Conservation (phyloP, 2,113 vertebrate genomes). For the Phoenicopterus ruber region DNA sequence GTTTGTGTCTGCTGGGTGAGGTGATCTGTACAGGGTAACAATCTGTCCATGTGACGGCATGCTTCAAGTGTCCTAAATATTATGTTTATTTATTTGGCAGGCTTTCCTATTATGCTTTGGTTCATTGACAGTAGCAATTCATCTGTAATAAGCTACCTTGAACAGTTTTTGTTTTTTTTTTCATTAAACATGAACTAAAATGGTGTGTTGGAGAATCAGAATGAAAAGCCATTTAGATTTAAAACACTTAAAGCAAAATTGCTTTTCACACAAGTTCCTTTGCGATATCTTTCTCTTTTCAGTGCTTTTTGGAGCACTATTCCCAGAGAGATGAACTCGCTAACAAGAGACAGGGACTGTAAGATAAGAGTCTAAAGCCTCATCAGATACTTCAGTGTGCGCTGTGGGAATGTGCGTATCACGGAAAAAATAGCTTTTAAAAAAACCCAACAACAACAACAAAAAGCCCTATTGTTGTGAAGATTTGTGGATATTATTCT, state of each 20-base stretch:
- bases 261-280: neutral
- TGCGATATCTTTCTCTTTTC: neutral
- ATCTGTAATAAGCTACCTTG: neutral
- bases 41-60: constrained; percentile 7
- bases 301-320: neutral
- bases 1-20: neutral
- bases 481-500: constrained; percentile 40
- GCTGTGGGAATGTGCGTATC: constrained; percentile 11
- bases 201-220: neutral
- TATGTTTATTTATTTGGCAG: constrained; percentile 28
- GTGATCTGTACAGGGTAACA: neutral
- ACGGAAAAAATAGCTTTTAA: constrained; percentile 27
- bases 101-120: neutral
- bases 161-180: neutral
- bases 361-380: constrained; percentile 39
- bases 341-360: neutral
- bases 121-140: neutral
- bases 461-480: neutral
- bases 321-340: neutral
- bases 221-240: constrained; percentile 27
- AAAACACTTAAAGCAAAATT: constrained; percentile 8
- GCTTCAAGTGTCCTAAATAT: constrained; percentile 6
- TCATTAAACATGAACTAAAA: neutral
- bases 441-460: neutral
- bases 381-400: constrained; percentile 35